Percentiles rank a stretch among this genome's conserved stretches.
Evolutionary conservation across 2,797 vertebrate genomes (phyloP).

Genomic region (Pipistrellus pipistrellus): DNA sequence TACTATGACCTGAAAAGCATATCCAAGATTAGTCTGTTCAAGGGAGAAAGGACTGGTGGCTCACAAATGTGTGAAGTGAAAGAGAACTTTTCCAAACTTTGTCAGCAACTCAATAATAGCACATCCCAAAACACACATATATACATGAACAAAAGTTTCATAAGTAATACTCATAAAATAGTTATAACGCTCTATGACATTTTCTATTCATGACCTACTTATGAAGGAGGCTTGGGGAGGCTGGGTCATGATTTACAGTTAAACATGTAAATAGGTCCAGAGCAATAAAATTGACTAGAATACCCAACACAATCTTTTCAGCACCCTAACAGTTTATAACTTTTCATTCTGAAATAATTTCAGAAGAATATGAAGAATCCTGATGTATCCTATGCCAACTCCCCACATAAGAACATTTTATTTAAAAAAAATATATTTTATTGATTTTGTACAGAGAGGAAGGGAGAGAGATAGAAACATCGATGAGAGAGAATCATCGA

Average conservation of each 20-base stretch:
- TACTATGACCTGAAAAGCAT: neutral
- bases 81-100: neutral
- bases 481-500: too few relatives aligned
- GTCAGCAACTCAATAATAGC: neutral
- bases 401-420: neutral
- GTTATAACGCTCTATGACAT: neutral
- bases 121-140: neutral
- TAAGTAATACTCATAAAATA: neutral
- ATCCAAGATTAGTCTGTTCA: neutral
- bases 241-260: neutral
- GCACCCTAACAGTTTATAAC: neutral
- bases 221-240: neutral
- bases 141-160: neutral
- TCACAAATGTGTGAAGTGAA: neutral
- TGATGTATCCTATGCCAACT: neutral
- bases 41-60: neutral
- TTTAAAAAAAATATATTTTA: too few relatives aligned
- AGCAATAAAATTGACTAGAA: neutral
- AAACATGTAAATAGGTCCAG: constrained; percentile 5
- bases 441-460: too few relatives aligned
- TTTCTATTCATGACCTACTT: constrained; percentile 2
- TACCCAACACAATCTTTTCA: neutral
- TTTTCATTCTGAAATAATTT: constrained; percentile 4
- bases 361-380: neutral
- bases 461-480: too few relatives aligned